Evolutionary conservation across 2,888 invertebrate species (phyloP), one percentile per base, ranked within the genome.

Genomic region (Lycophotia porphyrea): DNA sequence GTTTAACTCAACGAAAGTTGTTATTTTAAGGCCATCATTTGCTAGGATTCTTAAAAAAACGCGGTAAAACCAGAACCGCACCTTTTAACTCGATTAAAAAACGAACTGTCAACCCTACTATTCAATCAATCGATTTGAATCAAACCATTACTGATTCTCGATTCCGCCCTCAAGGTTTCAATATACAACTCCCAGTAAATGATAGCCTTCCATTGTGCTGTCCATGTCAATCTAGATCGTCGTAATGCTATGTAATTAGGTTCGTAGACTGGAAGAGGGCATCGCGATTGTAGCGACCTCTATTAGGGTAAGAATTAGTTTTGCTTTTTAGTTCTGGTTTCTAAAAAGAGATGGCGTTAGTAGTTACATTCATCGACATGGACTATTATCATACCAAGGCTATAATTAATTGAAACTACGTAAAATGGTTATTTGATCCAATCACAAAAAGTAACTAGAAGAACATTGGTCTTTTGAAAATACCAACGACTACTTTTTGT

Each of bases 171-270:
- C 78, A 82, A 84, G 79, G 76, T 84, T 86, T 88, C 84, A 86
- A 84, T 86, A 86, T 68, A 82, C 84, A 74, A 86, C 74, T 77
- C 73, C 34, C 27, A 44, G 36, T 27, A 84, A 88, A 83, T 81
- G 87, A 82, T 80, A 87, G 80, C 64, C 70, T 47, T 42, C 85
- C 69, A 88, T 87, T 87, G 87, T 87, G 78, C 87, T 88, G 87
- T 88, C 88, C 44, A 65, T 47, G 79, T 74, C 87, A 80, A 82
- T 88, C 77, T 84, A 65, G 84, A 86, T 86, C 31, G 70, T 65
- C 76, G 81, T 79, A 86, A 86, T 79, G 64, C 67, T 77, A 65
- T 64, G 64, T 80, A 86, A 87, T 86, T 88, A 88, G 86, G 80
- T 78, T 72, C 79, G 69, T 71, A 72, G 72, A 78, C 80, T 74